Percentiles rank a stretch among this genome's conserved stretches.
These are phyloP conservation scores for Australoheros scitulus DNA, from an alignment of 2,113 vertebrate species.

Conservation along the genomic window DNA sequence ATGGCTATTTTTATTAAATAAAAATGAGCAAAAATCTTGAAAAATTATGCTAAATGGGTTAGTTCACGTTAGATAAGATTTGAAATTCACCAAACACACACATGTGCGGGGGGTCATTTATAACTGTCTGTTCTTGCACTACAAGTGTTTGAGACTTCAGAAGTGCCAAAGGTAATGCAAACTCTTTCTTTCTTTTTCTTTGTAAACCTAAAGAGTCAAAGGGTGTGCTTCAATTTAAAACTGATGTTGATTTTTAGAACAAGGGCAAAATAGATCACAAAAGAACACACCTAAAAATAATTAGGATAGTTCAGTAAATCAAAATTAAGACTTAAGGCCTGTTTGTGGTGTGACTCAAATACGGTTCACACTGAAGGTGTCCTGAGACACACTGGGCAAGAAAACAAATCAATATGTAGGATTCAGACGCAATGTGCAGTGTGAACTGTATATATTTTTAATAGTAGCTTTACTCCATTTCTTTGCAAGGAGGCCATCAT, in stretches of 20 bases:
- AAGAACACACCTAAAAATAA: not conserved
- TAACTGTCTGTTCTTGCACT: not conserved
- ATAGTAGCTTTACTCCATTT: not conserved
- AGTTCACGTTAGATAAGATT: not conserved
- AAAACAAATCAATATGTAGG: not conserved
- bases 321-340: not conserved
- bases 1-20: slow-evolving; percentile 18
- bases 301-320: not conserved
- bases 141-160: not conserved
- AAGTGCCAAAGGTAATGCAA: not conserved
- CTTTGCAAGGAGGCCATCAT: not conserved
- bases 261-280: not conserved
- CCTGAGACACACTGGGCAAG: not conserved
- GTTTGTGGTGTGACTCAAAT: not conserved
- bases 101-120: not conserved
- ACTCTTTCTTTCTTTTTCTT: not conserved
- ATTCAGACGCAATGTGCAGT: not conserved
- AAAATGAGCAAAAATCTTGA: not conserved
- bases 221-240: not conserved
- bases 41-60: not conserved
- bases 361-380: not conserved
- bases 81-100: not conserved
- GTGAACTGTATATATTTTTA: not conserved
- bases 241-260: not conserved
- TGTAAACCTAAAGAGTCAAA: not conserved